Base-by-base conservation (phyloP, 64 coral and sea anemone genomes). In the Stichodactyla mertensii region DNA sequence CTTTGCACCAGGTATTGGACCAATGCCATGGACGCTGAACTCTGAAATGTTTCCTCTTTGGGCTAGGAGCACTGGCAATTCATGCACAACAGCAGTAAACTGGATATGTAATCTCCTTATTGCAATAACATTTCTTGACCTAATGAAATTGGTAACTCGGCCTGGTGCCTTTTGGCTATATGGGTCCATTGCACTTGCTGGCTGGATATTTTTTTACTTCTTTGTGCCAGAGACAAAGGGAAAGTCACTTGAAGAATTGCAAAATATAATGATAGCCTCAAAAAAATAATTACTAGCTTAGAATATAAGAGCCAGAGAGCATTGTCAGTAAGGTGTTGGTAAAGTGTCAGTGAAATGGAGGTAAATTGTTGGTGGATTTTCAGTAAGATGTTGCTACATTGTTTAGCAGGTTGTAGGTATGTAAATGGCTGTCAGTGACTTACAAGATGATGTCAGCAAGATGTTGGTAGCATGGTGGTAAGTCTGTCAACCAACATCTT, bases 21-120 rank as follows among this genome's bases (percentile, higher is more conserved):
- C 97, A 1, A 92, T 99, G 97, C 93, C 97, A 3, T 99, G 97
- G 97, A 99, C 97, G 9, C 88, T 99, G 5, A 99, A 99, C 66
- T 94, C 97, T 6, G 97, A 99, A 89, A 95, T 99, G 0, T 95
- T 94, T 81, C 97, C 97, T 14, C 64, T 95, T 4, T 99, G 97
- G 97, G 97, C 93, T 13, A 87, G 97, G n/a, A 99, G 97, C 55
- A 92, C 79, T 15, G 93, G 97, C 10, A 99, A 91, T 52, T 88
- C 97, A 3, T 86, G 88, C 58, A 79, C 97, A 14, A 94, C 97
- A 7, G 90, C 97, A 51, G 89, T 85, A 27, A 99, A 99, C 77
- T 99, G 97, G 97, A 88, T 87, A 7, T 99, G 80, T 16, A 99
- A 95, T 51, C 86, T 99, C 6, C 36, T 99, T 27, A 90, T 99